Conservation (phyloP, 2,113 vertebrate species). For the Thymallus thymallus region DNA sequence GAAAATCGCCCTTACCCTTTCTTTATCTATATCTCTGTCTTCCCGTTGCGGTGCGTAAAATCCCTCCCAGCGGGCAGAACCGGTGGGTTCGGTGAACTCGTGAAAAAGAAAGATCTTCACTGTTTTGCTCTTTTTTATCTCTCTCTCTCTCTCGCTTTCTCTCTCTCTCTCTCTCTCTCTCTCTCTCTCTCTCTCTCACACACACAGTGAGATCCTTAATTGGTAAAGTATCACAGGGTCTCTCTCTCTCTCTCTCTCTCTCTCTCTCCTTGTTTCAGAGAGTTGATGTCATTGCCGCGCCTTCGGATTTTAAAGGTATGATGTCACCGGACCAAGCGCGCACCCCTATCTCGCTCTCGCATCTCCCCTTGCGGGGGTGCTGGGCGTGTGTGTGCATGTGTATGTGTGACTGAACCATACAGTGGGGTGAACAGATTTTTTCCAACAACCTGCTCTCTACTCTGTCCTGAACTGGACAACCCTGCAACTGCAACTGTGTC, state of each 20-base stretch:
- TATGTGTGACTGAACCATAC: slow-evolving; percentile 32
- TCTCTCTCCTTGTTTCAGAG: neutral
- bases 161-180: slow-evolving; percentile 37
- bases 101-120: slow-evolving; percentile 63
- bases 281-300: slow-evolving; percentile 76
- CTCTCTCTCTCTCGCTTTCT: neutral
- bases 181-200: slow-evolving; percentile 25
- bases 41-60: slow-evolving; percentile 39
- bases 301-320: slow-evolving; percentile 74
- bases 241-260: slow-evolving; percentile 3
- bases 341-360: slow-evolving; percentile 24
- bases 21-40: slow-evolving; percentile 9
- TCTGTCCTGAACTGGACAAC: neutral
- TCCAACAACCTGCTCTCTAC: slow-evolving; percentile 7
- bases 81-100: slow-evolving; percentile 50
- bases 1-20: no score
- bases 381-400: slow-evolving; percentile 46
- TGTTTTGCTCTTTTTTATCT: slow-evolving; percentile 57
- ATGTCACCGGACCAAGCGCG: slow-evolving; percentile 57
- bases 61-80: slow-evolving; percentile 64
- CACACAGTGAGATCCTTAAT: slow-evolving; percentile 63
- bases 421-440: slow-evolving; percentile 13
- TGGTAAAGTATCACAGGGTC: slow-evolving; percentile 59
- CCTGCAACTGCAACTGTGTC: no score
- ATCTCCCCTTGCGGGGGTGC: slow-evolving; percentile 5